Conservation (phyloP, 2,113 vertebrate genomes). For the Ivindomyrus marchei region DNA sequence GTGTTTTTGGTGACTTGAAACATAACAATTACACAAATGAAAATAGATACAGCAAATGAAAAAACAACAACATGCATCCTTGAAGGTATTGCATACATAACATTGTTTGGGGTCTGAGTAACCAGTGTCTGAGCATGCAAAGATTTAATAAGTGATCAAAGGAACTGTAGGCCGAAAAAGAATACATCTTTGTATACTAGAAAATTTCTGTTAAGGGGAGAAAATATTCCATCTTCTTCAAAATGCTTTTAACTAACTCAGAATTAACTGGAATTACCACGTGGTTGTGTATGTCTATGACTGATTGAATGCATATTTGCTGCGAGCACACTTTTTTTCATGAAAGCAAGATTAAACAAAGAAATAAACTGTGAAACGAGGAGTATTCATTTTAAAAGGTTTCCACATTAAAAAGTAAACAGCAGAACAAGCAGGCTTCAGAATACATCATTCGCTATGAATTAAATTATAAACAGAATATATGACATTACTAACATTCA, state of each 20-base stretch:
- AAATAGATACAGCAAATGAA: background rate
- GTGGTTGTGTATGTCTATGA: background rate
- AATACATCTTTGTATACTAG: background rate
- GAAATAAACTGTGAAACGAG: background rate
- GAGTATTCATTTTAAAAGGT: background rate
- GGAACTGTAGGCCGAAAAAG: background rate
- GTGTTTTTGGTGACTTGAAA: background rate
- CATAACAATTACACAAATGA: background rate
- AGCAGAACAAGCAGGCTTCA: background rate
- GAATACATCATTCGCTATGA: background rate
- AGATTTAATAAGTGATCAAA: background rate
- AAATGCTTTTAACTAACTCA: background rate
- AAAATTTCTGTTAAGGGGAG: background rate
- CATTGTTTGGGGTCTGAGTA: background rate
- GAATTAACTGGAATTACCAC: background rate
- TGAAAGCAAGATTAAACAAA: background rate
- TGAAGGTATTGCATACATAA: background rate
- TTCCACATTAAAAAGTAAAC: background rate
- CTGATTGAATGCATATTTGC: background rate
- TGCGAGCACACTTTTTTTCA: background rate
- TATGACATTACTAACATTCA: constrained; percentile 52
- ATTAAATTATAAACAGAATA: constrained; percentile 44
- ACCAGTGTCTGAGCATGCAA: background rate
- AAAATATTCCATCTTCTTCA: background rate
- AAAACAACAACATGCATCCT: background rate